phyloP scores from a whole-genome alignment of 2,888 invertebrate genomes.

The Hecatera dysodea region DNA sequence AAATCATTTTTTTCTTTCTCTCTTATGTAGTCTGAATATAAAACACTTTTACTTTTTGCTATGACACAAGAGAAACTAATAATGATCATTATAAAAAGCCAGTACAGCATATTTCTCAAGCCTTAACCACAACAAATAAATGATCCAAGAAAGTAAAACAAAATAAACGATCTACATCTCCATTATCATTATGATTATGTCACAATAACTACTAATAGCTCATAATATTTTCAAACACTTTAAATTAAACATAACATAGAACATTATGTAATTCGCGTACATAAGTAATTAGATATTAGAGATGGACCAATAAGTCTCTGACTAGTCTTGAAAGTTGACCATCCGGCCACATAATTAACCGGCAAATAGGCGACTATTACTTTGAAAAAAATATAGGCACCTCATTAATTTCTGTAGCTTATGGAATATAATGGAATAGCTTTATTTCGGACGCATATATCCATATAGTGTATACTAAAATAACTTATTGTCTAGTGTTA shows the following conservation, averaged over 20 bases:
- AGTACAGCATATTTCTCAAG: slow-evolving; percentile 23
- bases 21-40: too few relatives aligned
- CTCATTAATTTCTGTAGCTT: too few relatives aligned
- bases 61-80: neutral
- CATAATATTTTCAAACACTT: slow-evolving; percentile 15
- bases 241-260: slow-evolving; percentile 44
- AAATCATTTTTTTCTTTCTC: too few relatives aligned
- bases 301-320: neutral
- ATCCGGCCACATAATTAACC: neutral
- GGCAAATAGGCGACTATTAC: neutral
- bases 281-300: neutral
- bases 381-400: neutral
- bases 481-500: too few relatives aligned
- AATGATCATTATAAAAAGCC: slow-evolving; percentile 1
- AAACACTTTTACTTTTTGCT: slow-evolving; percentile 3
- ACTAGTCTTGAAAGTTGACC: neutral
- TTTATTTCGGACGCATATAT: too few relatives aligned
- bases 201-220: slow-evolving; percentile 7
- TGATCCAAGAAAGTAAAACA: neutral
- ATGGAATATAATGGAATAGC: too few relatives aligned
- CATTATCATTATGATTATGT: slow-evolving; percentile 27
- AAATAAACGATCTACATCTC: slow-evolving; percentile 13
- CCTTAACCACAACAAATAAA: slow-evolving; percentile 18
- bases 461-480: too few relatives aligned
- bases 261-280: slow-evolving; percentile 35